Base-by-base conservation (phyloP, 2,888 invertebrate species). In the Andrena hattorfiana region DNA sequence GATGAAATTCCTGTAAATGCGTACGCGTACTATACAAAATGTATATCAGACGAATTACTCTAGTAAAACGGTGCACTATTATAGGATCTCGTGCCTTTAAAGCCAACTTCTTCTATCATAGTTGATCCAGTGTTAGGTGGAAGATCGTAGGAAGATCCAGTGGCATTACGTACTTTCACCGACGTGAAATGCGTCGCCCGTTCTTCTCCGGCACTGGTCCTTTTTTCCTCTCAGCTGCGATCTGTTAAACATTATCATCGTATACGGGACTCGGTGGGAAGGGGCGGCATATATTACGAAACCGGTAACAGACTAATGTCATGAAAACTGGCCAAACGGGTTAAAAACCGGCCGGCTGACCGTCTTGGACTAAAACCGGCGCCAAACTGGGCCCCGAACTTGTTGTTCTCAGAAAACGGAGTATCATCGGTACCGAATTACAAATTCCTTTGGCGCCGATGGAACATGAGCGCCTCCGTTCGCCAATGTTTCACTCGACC, bases 231-330 rank as follows among this genome's bases (percentile, higher is more conserved):
- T 16, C 7, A 63, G 16, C 60, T 48, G 64, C 54, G 85, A 86
- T 85, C 79, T 75, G 79, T 83, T 84, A 84, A 88, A 85, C 81
- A 88, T 88, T 87, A 88, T 86, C 77, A 86, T 85, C 86, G 77
- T 80, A 81, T 78, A 85, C 81, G 77, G 81, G 62, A 85, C 78
- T 77, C 67, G 74, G 74, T 67, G 81, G 78, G 84, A 87, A 85
- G 87, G 83, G 84, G 81, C 84, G 81, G 84, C 85, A 83, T 87
- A 85, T 81, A 88, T 88, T 88, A 88, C 76, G 86, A 88, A 88
- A 88, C 89, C 88, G 84, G 87, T 88, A 88, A 88, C 85, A 78
- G 87, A 74, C 67, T 88, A 88, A 88, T 88, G 83, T 87, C 82
- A 87, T 83, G 88, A 85, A 88, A 87, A 88, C 87, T 88, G 85